Evolutionary conservation across 1,140 invertebrate species (phyloP).

Genomic region (Papilio polyxenes): DNA sequence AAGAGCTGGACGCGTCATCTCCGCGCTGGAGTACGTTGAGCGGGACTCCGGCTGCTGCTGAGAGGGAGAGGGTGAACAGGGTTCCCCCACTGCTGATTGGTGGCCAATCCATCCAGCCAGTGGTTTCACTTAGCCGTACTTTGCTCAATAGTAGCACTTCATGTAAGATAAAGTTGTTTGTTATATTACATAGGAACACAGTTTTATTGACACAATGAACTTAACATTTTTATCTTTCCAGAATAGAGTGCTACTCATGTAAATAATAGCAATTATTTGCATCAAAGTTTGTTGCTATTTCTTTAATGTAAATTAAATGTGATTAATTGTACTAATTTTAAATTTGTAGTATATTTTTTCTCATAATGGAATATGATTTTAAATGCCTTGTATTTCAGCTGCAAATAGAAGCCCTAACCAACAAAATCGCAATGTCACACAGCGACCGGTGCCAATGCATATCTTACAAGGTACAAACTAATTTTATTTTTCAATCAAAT

Average conservation of each 20-base stretch:
- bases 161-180: slow-evolving; percentile 51
- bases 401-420: slow-evolving; percentile 53
- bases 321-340: background rate
- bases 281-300: background rate
- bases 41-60: slow-evolving; percentile 46
- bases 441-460: slow-evolving; percentile 66
- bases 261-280: background rate
- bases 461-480: slow-evolving; percentile 66
- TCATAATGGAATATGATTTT: background rate
- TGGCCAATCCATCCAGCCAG: slow-evolving; percentile 67
- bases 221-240: background rate
- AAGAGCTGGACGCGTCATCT: slow-evolving; percentile 55
- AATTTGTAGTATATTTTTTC: background rate
- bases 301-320: background rate
- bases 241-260: background rate
- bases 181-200: background rate
- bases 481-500: background rate
- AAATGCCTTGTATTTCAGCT: slow-evolving; percentile 49
- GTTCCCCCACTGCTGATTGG: slow-evolving; percentile 67
- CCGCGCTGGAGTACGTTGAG: slow-evolving; percentile 62
- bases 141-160: slow-evolving; percentile 52
- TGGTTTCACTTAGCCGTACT: slow-evolving; percentile 65
- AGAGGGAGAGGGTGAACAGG: slow-evolving; percentile 58
- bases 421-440: slow-evolving; percentile 50
- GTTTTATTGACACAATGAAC: background rate